Evolutionary conservation across 2,888 invertebrate genomes (phyloP).

Genomic region (Ectobius pallidus): DNA sequence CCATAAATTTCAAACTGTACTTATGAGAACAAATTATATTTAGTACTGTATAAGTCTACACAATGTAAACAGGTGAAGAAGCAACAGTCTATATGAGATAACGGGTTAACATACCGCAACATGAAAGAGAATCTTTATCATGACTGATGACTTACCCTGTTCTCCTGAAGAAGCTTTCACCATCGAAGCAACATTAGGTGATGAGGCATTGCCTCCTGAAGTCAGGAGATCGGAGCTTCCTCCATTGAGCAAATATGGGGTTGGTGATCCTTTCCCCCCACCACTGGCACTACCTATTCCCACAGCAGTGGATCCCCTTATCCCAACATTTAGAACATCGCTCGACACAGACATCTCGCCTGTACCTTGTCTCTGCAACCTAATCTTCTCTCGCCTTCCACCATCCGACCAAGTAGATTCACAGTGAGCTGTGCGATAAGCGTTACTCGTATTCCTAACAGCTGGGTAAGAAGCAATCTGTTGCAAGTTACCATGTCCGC

Average conservation of each 20-base stretch:
- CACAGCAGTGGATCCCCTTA: background rate
- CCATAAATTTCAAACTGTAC: too few species aligned
- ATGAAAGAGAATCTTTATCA: too few species aligned
- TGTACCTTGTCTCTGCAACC: background rate
- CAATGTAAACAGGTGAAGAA: too few species aligned
- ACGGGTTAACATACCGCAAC: too few species aligned
- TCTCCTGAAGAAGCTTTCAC: slow-evolving; percentile 43
- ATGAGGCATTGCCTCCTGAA: slow-evolving; percentile 52
- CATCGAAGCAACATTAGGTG: slow-evolving; percentile 52
- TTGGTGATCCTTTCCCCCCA: slow-evolving; percentile 16
- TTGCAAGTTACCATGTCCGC: slow-evolving; percentile 4
- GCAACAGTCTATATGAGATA: too few species aligned
- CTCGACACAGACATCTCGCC: slow-evolving; percentile 6
- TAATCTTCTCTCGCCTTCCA: background rate
- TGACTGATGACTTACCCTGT: slow-evolving; percentile 20
- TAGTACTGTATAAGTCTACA: too few species aligned
- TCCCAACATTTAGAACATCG: background rate
- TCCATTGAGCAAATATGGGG: slow-evolving; percentile 49
- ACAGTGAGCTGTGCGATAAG: background rate
- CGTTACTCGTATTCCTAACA: slow-evolving; percentile 17
- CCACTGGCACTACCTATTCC: background rate
- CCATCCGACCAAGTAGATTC: background rate
- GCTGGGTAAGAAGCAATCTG: slow-evolving; percentile 27
- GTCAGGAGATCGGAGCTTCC: slow-evolving; percentile 43
- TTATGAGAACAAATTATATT: too few species aligned